A percentile compares a stretch with the other conserved stretches of the same genome.
Evolutionary conservation across 2,888 invertebrate genomes (phyloP).

Genomic region (Calameuta filiformis): DNA sequence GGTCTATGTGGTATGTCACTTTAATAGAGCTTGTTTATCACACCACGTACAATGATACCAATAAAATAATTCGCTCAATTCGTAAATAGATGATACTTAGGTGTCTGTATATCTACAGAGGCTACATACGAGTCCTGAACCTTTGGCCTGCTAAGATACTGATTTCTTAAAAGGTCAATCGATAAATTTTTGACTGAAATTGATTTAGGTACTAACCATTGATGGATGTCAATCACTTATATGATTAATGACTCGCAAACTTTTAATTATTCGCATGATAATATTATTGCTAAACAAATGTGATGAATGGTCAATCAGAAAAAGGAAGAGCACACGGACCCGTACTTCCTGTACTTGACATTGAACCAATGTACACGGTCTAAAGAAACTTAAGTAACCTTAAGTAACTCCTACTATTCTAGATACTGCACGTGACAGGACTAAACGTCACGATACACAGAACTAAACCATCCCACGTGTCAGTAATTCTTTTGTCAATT

Average conservation of each 20-base stretch:
- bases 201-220: not conserved
- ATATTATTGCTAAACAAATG: not conserved
- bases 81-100: constrained; percentile 14
- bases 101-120: not conserved
- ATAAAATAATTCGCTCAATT: constrained; percentile 38
- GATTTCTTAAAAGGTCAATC: not conserved
- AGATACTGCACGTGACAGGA: constrained; percentile 31
- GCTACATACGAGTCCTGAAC: not conserved
- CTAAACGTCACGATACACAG: constrained; percentile 25
- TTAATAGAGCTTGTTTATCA: constrained; percentile 40
- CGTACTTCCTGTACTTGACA: constrained; percentile 27
- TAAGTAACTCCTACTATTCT: constrained; percentile 29
- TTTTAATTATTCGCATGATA: not conserved
- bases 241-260: not conserved
- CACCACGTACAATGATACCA: constrained; percentile 38
- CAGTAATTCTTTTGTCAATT: constrained; percentile 23
- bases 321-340: not conserved
- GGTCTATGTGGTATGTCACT: constrained; percentile 34
- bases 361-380: constrained; percentile 16
- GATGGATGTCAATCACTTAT: not conserved
- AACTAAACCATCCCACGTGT: constrained; percentile 40
- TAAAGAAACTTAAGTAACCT: constrained; percentile 14
- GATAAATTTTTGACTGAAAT: not conserved
- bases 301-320: not conserved
- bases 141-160: not conserved